Evolutionary conservation across 1,140 invertebrate species (phyloP), one percentile per base, ranked within the genome.

Genomic region (Condylostylus longicornis): DNA sequence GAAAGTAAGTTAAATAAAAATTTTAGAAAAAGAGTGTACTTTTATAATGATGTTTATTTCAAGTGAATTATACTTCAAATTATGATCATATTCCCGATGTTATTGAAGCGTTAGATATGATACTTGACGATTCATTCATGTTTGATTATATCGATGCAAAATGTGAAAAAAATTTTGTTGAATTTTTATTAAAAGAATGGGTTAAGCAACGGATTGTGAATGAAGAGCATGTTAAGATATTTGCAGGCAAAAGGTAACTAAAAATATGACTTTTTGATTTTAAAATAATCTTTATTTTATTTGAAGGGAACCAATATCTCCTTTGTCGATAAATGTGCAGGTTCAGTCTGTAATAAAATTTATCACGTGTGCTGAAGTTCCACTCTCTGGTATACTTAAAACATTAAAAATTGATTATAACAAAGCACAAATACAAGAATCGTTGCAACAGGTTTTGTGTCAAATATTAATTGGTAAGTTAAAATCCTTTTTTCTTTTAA

Each of bases 121-220:
- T 93, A 7, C 58, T 91, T 1, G 75, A 82, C 50, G 82, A 81
- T 50, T 77, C 74, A 28, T 79, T 88, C 1, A 58, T 93, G 5
- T 59, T 95, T 4, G 89, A 95, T 66, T 74, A 86, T 35, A 78
- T 90, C 60, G 89, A 95, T 58, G 74, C 77, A 1, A 85, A 85
- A 45, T 83, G 80, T 52, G 81, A 78, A 29, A 90, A 84, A 55
- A 91, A 90, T 46, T 82, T 77, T 57, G 64, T 95, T 8, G 77
- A 88, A 48, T 81, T 77, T 53, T 61, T 95, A 21, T 57, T 93
- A 13, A 77, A 79, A 33, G 85, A 89, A 51, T 69, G 93, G 34
- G 70, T 74, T 10, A 84, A 82, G 54, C 67, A 79, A 23, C 75
- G 79, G 52, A 62, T 94, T n/a, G 67, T 94, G 2, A 77, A 70